Percentiles rank a stretch among this genome's conserved stretches.
phyloP scores from a whole-genome alignment of 2,797 vertebrate species.

The Pipistrellus nathusii region DNA sequence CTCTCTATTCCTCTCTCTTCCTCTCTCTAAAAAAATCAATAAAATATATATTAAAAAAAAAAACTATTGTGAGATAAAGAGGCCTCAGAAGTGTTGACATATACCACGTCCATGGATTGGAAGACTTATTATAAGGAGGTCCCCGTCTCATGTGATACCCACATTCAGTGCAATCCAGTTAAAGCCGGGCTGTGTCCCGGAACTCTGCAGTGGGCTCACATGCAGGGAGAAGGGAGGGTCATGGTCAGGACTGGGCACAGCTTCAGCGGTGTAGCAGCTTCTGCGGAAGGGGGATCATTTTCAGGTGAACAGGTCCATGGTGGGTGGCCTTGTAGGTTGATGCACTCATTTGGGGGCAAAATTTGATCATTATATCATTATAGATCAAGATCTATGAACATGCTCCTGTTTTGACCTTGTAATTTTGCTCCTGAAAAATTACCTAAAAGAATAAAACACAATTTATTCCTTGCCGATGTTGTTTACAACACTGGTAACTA shows the following conservation, averaged over 20 bases:
- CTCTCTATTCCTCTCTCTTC: too few species aligned
- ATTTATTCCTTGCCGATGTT: not conserved
- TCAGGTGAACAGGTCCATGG: not conserved
- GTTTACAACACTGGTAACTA: not conserved
- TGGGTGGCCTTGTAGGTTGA: not conserved
- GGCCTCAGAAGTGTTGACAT: not conserved
- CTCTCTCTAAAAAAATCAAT: too few species aligned
- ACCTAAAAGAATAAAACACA: not conserved
- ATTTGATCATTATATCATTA: not conserved
- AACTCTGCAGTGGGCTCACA: not conserved
- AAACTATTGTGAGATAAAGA: not conserved
- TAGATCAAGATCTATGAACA: not conserved
- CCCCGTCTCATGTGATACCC: fast-evolving
- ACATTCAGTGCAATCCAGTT: not conserved
- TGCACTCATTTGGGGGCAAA: not conserved
- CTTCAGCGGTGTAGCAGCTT: not conserved
- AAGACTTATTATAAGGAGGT: not conserved
- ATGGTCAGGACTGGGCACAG: not conserved
- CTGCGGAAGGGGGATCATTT: not conserved
- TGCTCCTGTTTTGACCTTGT: not conserved
- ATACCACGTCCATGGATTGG: not conserved
- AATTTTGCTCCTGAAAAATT: not conserved
- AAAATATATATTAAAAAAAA: not conserved
- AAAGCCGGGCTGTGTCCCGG: not conserved
- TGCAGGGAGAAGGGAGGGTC: not conserved